phyloP scores from a whole-genome alignment of 2,113 vertebrate species.

The Perognathus longimembris region DNA sequence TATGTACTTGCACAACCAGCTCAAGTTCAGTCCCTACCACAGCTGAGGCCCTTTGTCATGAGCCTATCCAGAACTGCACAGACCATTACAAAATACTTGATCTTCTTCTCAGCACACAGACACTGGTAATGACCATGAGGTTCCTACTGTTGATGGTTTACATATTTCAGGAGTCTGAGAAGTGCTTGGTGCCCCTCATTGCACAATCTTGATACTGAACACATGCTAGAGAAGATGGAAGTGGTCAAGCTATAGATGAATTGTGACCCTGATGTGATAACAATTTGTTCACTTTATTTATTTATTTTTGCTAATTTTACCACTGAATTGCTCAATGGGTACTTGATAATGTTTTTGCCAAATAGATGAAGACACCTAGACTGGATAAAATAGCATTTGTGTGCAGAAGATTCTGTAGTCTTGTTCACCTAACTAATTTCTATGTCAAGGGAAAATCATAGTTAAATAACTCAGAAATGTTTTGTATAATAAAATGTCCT shows the following conservation, averaged over 20 bases:
- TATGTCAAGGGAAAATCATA: not conserved
- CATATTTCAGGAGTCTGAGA: not conserved
- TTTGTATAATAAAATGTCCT: not conserved
- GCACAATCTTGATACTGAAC: not conserved
- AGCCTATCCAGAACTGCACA: no score
- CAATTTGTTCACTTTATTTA: not conserved
- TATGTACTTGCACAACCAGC: not conserved
- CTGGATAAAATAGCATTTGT: not conserved
- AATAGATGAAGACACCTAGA: not conserved
- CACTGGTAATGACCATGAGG: not conserved
- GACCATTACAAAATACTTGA: not conserved
- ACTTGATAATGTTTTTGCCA: not conserved
- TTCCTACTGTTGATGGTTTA: not conserved
- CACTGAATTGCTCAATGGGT: not conserved
- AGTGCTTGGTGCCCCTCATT: not conserved
- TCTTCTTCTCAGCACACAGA: no score
- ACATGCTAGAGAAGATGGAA: not conserved
- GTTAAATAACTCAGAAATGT: not conserved
- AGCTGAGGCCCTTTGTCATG: not conserved
- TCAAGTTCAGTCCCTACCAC: not conserved
- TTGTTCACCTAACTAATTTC: not conserved
- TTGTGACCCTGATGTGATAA: not conserved
- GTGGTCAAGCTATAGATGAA: not conserved
- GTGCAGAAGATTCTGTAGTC: not conserved
- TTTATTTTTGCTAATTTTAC: not conserved